Percentiles rank a stretch among this genome's conserved stretches.
phyloP scores from a whole-genome alignment of 2,797 vertebrate species.

The Etheostoma nigrum region DNA sequence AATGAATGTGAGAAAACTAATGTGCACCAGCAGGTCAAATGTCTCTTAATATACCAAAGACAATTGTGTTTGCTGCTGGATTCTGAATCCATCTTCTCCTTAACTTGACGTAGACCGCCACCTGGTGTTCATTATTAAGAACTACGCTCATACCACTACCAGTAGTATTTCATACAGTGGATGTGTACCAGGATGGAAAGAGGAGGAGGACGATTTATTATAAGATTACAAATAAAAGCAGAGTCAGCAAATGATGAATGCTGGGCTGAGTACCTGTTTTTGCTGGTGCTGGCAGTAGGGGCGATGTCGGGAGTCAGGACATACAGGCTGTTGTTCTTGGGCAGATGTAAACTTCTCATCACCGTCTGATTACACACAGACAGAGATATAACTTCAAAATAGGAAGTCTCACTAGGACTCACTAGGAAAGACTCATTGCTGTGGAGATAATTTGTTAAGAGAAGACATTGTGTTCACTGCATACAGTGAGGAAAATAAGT shows the following conservation, averaged over 20 bases:
- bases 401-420: neutral
- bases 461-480: neutral
- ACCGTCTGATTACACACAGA: conserved; percentile 87
- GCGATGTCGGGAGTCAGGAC: conserved; percentile 97
- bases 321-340: conserved; percentile 99
- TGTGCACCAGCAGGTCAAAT: conserved; percentile 56
- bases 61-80: conserved; percentile 20
- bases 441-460: neutral
- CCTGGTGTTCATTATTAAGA: conserved; percentile 66
- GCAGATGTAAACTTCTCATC: conserved; percentile 97
- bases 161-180: neutral
- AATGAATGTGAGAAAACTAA: conserved; percentile 65
- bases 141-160: neutral
- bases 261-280: conserved; percentile 89
- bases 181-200: neutral
- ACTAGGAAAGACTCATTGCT: neutral
- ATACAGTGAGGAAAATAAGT: neutral
- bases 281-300: conserved; percentile 92
- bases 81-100: neutral
- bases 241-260: neutral
- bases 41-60: conserved; percentile 61
- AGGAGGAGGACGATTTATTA: neutral
- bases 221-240: neutral
- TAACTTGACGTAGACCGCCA: conserved; percentile 59
- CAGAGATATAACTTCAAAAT: conserved; percentile 26